A percentile compares a stretch with the other conserved stretches of the same genome.
phyloP scores from a whole-genome alignment of 2,888 invertebrate species.

The Eulithis prunata region DNA sequence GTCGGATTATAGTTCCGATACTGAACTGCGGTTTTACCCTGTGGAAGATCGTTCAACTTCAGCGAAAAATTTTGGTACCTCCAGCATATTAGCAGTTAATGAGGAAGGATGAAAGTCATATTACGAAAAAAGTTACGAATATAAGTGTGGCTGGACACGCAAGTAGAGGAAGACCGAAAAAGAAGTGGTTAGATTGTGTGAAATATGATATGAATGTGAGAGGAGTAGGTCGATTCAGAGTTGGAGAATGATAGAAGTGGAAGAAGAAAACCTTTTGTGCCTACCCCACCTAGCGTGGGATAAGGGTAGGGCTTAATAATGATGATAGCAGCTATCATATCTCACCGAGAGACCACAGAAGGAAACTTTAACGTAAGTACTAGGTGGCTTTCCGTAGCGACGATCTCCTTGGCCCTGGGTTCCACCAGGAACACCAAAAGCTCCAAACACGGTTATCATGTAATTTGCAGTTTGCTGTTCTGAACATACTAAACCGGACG shows the following conservation, averaged over 20 bases:
- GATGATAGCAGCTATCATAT: not conserved
- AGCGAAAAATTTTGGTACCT: not conserved
- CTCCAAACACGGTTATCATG: conserved; percentile 82
- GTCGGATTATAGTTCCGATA: conserved; percentile 86
- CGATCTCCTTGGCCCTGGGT: conserved; percentile 47
- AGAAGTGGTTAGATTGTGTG: too few relatives aligned
- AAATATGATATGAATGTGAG: too few relatives aligned
- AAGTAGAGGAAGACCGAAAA: too few relatives aligned
- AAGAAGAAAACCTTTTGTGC: too few relatives aligned
- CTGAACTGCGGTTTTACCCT: conserved; percentile 87
- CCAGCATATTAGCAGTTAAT: not conserved
- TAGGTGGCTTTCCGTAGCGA: conserved; percentile 59
- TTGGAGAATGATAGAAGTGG: too few relatives aligned
- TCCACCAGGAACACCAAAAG: conserved; percentile 66
- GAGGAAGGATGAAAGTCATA: too few relatives aligned
- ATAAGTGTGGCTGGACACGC: too few relatives aligned
- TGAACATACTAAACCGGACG: conserved; percentile 64
- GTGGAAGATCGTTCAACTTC: conserved; percentile 25
- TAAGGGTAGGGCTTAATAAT: too few relatives aligned
- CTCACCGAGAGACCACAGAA: conserved; percentile 69
- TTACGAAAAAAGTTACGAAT: too few relatives aligned
- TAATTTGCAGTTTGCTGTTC: conserved; percentile 82
- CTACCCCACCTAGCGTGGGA: too few relatives aligned
- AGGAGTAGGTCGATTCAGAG: too few relatives aligned
- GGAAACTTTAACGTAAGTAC: conserved; percentile 62